Evolutionary conservation across 1,140 invertebrate species (phyloP), one percentile per base, ranked within the genome.

Genomic region (Prorops nasuta): DNA sequence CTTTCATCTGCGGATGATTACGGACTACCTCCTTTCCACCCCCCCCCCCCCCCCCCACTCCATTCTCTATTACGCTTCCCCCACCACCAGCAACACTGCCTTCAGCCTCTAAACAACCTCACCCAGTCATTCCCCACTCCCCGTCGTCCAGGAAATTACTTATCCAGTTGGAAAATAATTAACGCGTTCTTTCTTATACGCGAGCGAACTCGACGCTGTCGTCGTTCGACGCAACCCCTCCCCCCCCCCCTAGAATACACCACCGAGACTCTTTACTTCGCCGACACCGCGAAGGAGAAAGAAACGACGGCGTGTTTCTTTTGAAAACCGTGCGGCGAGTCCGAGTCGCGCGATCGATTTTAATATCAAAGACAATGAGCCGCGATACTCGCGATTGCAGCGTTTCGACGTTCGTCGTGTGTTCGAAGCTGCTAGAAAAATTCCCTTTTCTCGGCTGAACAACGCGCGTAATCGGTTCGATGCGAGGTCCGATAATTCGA

Each of bases 1-100:
- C 74, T 77, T 77, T 77, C 72, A 77, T 77, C 72, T 76, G 57
- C 60, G 63, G 69, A 76, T 77, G 71, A 77, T 75, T 77, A 60
- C 57, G 51, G 48, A 58, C 60, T 51, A 49, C 53, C 53, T 49
- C 49, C 55, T 56, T 51, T 45, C 19, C 37, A 21, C 47, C 24
- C 39, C 39, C 10, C 36, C 24, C 10, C 15, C 56, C 36, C 35
- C 10, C 37, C 21, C 34, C 35, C 22, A 8, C 34, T 14, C 14
- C 28, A 21, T 36, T 34, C 18, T 24, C 50, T 40, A 21, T 41
- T 53, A 42, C 32, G 50, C 24, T 38, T 21, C 34, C 51, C 24
- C 21, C 18, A 17, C 21, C 20, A 9, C 36, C 15, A 9, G 14
- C 24, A 10, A n/a, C 31, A 10, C 12, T 14, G 12, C 31, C 2